Base-by-base conservation (phyloP, 1,140 invertebrate species). In the Papilio machaon region DNA sequence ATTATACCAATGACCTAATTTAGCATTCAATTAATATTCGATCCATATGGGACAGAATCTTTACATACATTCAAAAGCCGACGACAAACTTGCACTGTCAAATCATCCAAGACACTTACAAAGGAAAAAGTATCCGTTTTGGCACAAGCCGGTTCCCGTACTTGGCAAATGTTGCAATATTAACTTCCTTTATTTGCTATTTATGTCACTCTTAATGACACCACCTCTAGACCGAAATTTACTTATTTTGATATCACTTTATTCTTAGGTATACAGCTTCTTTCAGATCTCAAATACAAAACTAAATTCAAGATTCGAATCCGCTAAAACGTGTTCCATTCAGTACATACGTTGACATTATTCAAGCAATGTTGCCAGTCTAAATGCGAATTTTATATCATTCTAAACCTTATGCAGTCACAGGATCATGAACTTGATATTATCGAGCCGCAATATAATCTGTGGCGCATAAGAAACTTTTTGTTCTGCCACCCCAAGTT, bases 261-360 rank as follows among this genome's bases (percentile, higher is more conserved):
- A 77, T 76, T 73, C 79, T 74, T 54, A 64, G 64, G 74, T 74
- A 82, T 35, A 79, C 82, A 85, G 70, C 75, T 84, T 82, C 85
- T 82, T 81, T 81, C 81, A 80, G 82, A 80, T 83, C 76, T 82
- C 83, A 85, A 85, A 86, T 86, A 74, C 82, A 86, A 89, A 88
- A 70, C 64, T 70, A 70, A 70, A 70, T 70, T 70, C 30, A 38
- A 70, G 30, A 67, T 86, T 86, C 81, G 81, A 86, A 92, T 90
- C 87, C 85, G 86, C 88, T 86, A 87, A 88, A 94, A 94, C 92
- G 83, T 91, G 92, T 92, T 94, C 86, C 84, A 49, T 86, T 90
- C 73, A 82, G 89, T 91, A 88, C 86, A 91, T 83, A 75, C 90
- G 85, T 90, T 91, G 89, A 89, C 87, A 83, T 82, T 74, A 81